Evolutionary conservation across 30 jellyfish, hydroid and myxozoan genomes (phyloP), one percentile per base, ranked within the genome.

Genomic region (Hydra vulgaris): DNA sequence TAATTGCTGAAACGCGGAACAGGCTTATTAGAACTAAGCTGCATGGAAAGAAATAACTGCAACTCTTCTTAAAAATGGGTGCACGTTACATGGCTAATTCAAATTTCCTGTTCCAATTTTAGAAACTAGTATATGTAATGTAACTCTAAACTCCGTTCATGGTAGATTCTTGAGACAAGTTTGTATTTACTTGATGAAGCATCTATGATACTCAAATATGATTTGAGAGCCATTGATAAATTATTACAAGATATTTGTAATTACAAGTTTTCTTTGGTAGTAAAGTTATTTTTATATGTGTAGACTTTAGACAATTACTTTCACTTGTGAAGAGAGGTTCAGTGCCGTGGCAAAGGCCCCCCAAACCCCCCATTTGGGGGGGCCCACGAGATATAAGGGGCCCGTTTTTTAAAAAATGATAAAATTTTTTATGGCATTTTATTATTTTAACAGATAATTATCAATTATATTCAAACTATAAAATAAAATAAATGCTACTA

Each of bases 101-200:
- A 73, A 73, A 73, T 73, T 18, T 5, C 81, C 81, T 21, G 74
- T 73, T 21, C 81, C 81, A 20, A 26, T 73, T 73, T 26, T 19
- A 21, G 81, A 73, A 23, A 4, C 54, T 1, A 21, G 67, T 19
- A 19, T 74, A 4, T 73, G 81, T 19, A 20, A 73, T 73, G 66
- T 73, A 7, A 73, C 54, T 20, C 67, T 74, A 4, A 73, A 22
- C 7, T 73, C 81, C 17, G 66, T 21, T 23, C 67, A 23, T 8
- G 81, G 23, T 3, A 7, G 20, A 18, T 1, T 21, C 17, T 7
- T 73, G 5, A 18, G 81, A 7, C 23, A 23, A 73, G 20, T n/a
- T 19, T 73, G 8, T 21, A 5, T 77, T 27, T 83, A 15, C 70
- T 85, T 77, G 92, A 83, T 56, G 90, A 83, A 27, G 90, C 90